A percentile compares a stretch with the other conserved stretches of the same genome.
Evolutionary conservation across 2,888 invertebrate species (phyloP).

Genomic region (Protonemura montana): DNA sequence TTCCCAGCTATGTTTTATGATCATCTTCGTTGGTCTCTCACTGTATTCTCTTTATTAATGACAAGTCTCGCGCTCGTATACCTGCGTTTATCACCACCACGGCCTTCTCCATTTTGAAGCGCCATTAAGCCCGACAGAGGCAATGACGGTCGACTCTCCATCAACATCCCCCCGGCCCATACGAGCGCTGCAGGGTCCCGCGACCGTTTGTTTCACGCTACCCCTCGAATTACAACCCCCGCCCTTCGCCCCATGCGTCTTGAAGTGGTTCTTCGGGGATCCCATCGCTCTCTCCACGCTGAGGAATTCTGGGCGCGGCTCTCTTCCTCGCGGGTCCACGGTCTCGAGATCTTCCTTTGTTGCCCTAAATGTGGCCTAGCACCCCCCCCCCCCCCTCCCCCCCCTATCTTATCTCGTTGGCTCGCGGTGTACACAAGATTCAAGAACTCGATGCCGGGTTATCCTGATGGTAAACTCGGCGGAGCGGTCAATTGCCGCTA

Average conservation of each 20-base stretch:
- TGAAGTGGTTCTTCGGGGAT: neutral
- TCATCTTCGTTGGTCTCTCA: neutral
- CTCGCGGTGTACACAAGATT: neutral
- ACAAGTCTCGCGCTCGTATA: neutral
- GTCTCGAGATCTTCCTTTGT: neutral
- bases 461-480: too few relatives aligned
- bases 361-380: neutral
- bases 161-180: neutral
- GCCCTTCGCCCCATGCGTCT: neutral
- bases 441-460: too few relatives aligned
- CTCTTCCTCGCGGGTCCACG: neutral
- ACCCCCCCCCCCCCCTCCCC: neutral
- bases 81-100: neutral
- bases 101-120: neutral
- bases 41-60: neutral
- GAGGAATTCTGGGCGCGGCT: neutral
- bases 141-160: neutral
- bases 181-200: neutral
- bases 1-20: neutral
- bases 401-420: neutral
- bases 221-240: slow-evolving; percentile 1
- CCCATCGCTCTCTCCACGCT: neutral
- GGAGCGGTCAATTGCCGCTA: too few relatives aligned
- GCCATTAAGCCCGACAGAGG: neutral
- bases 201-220: neutral